Base-by-base conservation (phyloP, 1,140 invertebrate genomes). In the Euschistus heros region DNA sequence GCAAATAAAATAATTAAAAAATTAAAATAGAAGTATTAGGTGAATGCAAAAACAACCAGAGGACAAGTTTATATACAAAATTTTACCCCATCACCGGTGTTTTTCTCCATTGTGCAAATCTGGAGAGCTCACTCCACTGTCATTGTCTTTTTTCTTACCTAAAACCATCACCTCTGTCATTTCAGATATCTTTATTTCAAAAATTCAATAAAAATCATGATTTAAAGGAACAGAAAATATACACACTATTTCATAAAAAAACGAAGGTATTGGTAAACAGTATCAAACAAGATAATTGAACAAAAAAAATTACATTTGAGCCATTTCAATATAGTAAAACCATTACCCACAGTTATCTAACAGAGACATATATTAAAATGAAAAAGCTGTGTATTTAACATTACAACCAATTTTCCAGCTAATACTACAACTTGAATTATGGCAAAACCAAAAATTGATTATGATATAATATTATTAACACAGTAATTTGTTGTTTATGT, bases 161-260 rank as follows among this genome's bases (percentile, higher is more conserved):
- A 66, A 62, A 66, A 66, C 65, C 65, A 66, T 42, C 61, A 66
- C 65, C 60, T 54, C 52, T 37, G 50, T 66, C 61, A 44, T 18
- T 27, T 27, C 17, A 14, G 27, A 27, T 17, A 54, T 14, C 24
- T 54, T 22, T 22, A 1, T 22, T 22, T 22, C 2, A 54, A 8
- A 20, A 54, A 54, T 22, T 22, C 18, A 54, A 54, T 22, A n/a
- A 20, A 54, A 8, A 54, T 22, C 24, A 26, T 54, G 4, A 54
- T 22, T 3, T 54, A 22, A 22, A 26, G 24, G 17, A 54, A 22
- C 13, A 54, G 5, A 26, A 6, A 54, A 7, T 54, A 17, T 54
- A 7, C 3, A 5, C 6, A 20, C n/a, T 22, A 17, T 22, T 26
- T 26, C 50, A 54, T 54, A 22, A 2, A 2, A 54, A n/a, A 54